Base-by-base conservation (phyloP, 2,797 vertebrate species). In the Amazona ochrocephala region DNA sequence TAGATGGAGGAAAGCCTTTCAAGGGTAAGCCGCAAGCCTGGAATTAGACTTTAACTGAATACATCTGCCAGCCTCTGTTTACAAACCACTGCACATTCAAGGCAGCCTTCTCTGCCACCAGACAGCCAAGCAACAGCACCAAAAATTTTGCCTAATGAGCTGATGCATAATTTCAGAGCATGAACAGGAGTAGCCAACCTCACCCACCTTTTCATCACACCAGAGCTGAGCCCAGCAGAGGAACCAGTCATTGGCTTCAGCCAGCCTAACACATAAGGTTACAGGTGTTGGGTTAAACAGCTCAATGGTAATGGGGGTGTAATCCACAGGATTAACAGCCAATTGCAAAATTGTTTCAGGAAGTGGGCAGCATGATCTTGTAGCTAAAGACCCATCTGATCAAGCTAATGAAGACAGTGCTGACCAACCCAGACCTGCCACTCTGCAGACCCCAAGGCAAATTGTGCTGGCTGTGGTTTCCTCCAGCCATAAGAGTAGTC, bases 1-100 rank as follows among this genome's bases (percentile, higher is more conserved):
- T 92, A 60, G 48, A 84, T 82, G 44, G 84, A 94, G 84, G 42
- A 75, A 92, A 94, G 19, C 26, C n/a, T 94, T 85, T 94, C 60
- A 82, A 88, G 47, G 8, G 26, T 60, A 83, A 93, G 37, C 51
- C 62, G 74, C 64, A 87, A 87, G 37, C 76, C 77, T 88, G 47
- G 37, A 86, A 93, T 56, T 88, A 78, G 22, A 78, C 75, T 92
- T 93, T 84, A 84, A 91, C 53, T 32, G 24, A 81, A 66, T 50
- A 17, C 70, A 45, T 90, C 48, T 83, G 34, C 64, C 66, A 67
- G 71, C 8, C 7, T 68, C 7, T 76, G 73, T 86, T 84, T 89
- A 80, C 27, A 92, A 85, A 90, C 20, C 27, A 78, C 53, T 58
- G 44, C 29, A 39, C 16, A 44, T 74, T 68, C 0, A 0, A 89